A percentile compares a stretch with the other conserved stretches of the same genome.
These are phyloP conservation scores for Tachina grossa DNA, from an alignment of 2,888 invertebrate genomes.

Conservation along the genomic window DNA sequence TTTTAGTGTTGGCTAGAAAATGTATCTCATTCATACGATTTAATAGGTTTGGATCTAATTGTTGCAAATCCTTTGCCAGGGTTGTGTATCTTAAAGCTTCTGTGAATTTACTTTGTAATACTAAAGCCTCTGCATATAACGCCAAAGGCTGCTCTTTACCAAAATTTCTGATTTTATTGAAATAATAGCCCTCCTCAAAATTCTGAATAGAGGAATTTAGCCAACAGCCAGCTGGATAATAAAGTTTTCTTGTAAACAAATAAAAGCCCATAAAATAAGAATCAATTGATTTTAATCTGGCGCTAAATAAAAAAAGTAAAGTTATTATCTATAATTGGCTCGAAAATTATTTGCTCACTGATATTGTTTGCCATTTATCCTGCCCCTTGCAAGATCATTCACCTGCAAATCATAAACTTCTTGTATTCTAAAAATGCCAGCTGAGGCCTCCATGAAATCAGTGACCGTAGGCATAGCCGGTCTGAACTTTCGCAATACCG, in stretches of 20 bases:
- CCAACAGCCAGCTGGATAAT: constrained; percentile 75
- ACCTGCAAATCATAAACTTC: constrained; percentile 94
- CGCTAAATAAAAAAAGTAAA: constrained; percentile 68
- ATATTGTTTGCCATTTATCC: constrained; percentile 91
- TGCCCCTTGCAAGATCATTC: constrained; percentile 90
- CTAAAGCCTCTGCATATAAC: constrained; percentile 76
- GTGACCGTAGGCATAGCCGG: constrained; percentile 88
- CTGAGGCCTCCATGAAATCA: constrained; percentile 96
- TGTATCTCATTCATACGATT: constrained; percentile 74
- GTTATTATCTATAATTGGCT: background rate
- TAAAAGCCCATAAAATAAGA: constrained; percentile 76
- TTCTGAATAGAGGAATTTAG: constrained; percentile 72
- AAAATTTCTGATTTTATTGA: constrained; percentile 48
- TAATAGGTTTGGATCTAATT: constrained; percentile 71
- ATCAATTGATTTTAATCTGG: constrained; percentile 74
- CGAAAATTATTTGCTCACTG: constrained; percentile 82
- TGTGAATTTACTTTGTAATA: constrained; percentile 75
- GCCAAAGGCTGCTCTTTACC: constrained; percentile 70
- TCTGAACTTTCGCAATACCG: constrained; percentile 62
- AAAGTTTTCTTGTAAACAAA: constrained; percentile 70
- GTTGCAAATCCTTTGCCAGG: constrained; percentile 71
- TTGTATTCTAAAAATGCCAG: constrained; percentile 94
- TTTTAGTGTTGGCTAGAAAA: constrained; percentile 20
- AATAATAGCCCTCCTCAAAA: constrained; percentile 41
- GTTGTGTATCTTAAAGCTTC: constrained; percentile 74